Evolutionary conservation across 2,888 invertebrate genomes (phyloP).

Genomic region (Morpho achilles): DNA sequence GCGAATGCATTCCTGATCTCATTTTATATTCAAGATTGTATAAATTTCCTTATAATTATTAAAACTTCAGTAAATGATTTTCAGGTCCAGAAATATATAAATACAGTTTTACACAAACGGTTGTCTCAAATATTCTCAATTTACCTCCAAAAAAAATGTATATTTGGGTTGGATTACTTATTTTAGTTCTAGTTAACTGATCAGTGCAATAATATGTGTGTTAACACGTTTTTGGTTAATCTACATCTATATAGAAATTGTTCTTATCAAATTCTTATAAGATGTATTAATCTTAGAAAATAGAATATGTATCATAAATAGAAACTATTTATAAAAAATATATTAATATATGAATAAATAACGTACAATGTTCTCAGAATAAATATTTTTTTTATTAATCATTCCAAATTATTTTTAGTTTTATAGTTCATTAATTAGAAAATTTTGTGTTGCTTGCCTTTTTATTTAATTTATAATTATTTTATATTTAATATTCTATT

Average conservation of each 20-base stretch:
- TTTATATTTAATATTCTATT: too few relatives aligned
- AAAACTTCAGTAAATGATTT: too few relatives aligned
- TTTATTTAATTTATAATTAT: too few relatives aligned
- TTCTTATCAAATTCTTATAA: constrained; percentile 36
- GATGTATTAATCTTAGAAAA: constrained; percentile 50
- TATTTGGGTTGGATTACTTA: constrained; percentile 6
- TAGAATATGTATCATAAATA: constrained; percentile 50
- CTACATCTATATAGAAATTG: constrained; percentile 8
- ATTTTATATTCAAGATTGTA: too few relatives aligned
- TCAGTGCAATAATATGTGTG: constrained; percentile 37
- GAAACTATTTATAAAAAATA: constrained; percentile 62
- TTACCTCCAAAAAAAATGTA: not conserved
- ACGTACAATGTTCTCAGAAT: constrained; percentile 50
- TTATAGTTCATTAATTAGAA: too few relatives aligned
- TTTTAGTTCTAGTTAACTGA: constrained; percentile 9
- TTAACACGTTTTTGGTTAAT: constrained; percentile 28
- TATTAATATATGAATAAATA: constrained; percentile 65
- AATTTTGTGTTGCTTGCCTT: too few relatives aligned
- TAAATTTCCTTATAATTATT: too few relatives aligned
- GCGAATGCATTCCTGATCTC: too few relatives aligned
- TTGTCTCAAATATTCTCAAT: too few relatives aligned
- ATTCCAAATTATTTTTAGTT: too few relatives aligned
- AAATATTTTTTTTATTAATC: constrained; percentile 30
- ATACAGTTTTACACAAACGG: too few relatives aligned
- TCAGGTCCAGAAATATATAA: too few relatives aligned